These are phyloP conservation scores for Salminus brasiliensis DNA, from an alignment of 2,113 vertebrate genomes.

Conservation along the genomic window DNA sequence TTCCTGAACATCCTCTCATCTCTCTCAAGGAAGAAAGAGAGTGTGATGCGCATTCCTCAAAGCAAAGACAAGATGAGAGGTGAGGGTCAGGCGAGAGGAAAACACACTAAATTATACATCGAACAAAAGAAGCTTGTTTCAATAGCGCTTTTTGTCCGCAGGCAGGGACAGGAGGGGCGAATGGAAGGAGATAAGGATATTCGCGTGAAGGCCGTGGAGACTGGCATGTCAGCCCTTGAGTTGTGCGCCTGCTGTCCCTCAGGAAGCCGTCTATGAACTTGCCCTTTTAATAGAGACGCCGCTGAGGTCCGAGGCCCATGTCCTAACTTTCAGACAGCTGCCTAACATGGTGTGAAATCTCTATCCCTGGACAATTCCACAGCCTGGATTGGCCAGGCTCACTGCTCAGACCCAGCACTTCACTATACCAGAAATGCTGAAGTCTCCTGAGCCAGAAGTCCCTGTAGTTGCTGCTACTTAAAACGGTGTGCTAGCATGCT, in stretches of 20 bases:
- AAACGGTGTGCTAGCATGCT: not conserved
- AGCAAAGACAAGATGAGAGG: not conserved
- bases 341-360: slow-evolving; percentile 25
- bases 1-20: slow-evolving; percentile 2
- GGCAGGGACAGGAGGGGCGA: not conserved
- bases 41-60: not conserved
- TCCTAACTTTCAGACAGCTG: slow-evolving; percentile 24
- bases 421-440: not conserved
- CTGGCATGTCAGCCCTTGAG: not conserved
- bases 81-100: not conserved
- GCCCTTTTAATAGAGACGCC: slow-evolving; percentile 37
- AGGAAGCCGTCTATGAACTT: slow-evolving; percentile 4
- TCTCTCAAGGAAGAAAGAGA: not conserved
- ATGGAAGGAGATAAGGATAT: not conserved
- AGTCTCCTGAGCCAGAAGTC: slow-evolving; percentile 21
- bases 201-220: not conserved
- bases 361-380: slow-evolving; percentile 22
- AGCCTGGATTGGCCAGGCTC: slow-evolving; percentile 10
- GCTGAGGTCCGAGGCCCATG: slow-evolving; percentile 2
- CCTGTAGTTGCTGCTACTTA: not conserved
- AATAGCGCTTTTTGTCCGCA: not conserved
- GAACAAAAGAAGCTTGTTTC: slow-evolving; percentile 12
- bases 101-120: not conserved
- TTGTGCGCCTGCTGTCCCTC: slow-evolving; percentile 5
- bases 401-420: not conserved